Percentiles rank a stretch among this genome's conserved stretches.
These are phyloP conservation scores for Leptopilina boulardi DNA, from an alignment of 1,140 invertebrate species.

Conservation along the genomic window DNA sequence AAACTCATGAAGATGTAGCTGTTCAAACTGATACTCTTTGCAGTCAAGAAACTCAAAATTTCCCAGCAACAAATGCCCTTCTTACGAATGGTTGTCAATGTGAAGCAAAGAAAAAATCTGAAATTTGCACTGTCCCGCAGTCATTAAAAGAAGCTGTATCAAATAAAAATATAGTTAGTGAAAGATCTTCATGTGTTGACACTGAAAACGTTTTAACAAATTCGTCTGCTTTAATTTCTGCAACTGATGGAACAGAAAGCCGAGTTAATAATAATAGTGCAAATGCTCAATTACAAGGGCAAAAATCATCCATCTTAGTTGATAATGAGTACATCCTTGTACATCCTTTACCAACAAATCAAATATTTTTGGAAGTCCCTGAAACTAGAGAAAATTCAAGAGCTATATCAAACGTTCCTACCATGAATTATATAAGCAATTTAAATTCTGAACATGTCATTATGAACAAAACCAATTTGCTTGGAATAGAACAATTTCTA, in stretches of 20 bases:
- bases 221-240: neutral
- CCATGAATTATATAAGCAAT: neutral
- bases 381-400: neutral
- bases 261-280: neutral
- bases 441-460: neutral
- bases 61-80: neutral
- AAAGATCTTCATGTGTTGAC: neutral
- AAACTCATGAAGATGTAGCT: neutral
- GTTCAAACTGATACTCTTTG: neutral
- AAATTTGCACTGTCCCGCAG: neutral
- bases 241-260: neutral
- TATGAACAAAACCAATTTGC: neutral
- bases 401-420: neutral
- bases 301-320: neutral
- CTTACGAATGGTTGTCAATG: neutral
- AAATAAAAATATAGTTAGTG: neutral
- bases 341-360: constrained; percentile 1
- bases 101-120: neutral
- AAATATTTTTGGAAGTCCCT: neutral
- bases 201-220: neutral
- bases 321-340: neutral
- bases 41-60: neutral
- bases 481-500: neutral
- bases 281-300: neutral
- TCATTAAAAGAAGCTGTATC: neutral